Evolutionary conservation across 2,797 vertebrate genomes (phyloP).

Genomic region (Perodicticus potto): DNA sequence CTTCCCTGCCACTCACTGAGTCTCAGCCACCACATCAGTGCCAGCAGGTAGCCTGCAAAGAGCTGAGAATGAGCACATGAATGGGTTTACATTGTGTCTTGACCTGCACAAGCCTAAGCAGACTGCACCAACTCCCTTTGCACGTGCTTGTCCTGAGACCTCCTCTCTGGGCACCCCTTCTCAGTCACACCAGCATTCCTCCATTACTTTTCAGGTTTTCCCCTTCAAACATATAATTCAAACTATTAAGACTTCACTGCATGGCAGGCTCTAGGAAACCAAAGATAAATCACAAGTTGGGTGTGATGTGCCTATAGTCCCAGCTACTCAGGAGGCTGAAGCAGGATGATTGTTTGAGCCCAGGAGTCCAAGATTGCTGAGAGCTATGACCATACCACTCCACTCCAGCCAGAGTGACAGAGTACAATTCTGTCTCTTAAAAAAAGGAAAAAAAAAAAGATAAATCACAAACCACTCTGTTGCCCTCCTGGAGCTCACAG

Average conservation of each 20-base stretch:
- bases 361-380: background rate
- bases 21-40: background rate
- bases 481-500: background rate
- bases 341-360: background rate
- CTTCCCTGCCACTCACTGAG: background rate
- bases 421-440: background rate
- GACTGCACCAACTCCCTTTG: too few relatives aligned
- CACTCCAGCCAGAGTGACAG: background rate
- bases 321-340: too few relatives aligned
- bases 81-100: background rate
- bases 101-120: background rate
- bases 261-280: background rate
- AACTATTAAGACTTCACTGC: background rate
- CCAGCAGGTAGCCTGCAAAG: background rate
- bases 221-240: background rate
- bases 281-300: background rate
- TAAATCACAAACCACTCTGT: background rate
- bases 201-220: background rate
- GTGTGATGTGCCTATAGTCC: too few relatives aligned
- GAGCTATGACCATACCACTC: background rate
- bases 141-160: accelerated
- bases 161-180: background rate
- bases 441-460: background rate
- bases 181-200: background rate
- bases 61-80: background rate